A percentile compares a stretch with the other conserved stretches of the same genome.
Evolutionary conservation across 2,113 vertebrate species (phyloP).

Genomic region (Crocuta crocuta): DNA sequence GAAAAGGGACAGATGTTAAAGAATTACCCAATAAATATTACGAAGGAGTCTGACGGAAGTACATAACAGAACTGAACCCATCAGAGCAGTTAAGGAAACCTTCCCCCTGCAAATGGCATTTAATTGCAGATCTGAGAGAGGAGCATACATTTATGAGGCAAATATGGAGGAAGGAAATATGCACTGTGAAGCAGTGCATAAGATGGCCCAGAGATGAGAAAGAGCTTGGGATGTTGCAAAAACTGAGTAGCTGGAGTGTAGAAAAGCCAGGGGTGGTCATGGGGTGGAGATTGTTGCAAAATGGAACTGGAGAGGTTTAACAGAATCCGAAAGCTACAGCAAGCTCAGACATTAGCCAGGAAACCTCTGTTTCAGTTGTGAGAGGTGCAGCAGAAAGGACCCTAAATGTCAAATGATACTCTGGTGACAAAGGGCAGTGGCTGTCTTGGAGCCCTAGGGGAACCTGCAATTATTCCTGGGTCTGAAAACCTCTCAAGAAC

Average conservation of each 20-base stretch:
- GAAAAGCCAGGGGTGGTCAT: neutral
- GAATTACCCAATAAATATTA: neutral
- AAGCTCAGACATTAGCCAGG: neutral
- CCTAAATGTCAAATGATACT: neutral
- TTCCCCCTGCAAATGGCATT: neutral
- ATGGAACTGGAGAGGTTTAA: neutral
- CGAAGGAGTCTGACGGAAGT: neutral
- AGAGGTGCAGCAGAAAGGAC: neutral
- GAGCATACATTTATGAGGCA: neutral
- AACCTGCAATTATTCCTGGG: neutral
- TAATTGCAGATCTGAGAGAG: neutral
- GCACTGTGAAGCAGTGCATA: neutral
- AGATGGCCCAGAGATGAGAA: neutral
- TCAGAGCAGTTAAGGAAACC: neutral
- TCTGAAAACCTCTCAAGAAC: neutral
- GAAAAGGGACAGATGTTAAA: neutral
- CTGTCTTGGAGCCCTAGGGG: neutral
- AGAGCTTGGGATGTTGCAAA: neutral
- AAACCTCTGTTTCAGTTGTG: neutral
- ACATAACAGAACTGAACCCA: neutral
- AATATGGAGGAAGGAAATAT: neutral
- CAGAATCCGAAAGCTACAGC: neutral
- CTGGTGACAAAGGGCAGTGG: neutral
- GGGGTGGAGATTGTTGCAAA: neutral
- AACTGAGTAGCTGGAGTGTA: neutral